phyloP scores from a whole-genome alignment of 2,113 vertebrate species.

The Sturnira hondurensis region DNA sequence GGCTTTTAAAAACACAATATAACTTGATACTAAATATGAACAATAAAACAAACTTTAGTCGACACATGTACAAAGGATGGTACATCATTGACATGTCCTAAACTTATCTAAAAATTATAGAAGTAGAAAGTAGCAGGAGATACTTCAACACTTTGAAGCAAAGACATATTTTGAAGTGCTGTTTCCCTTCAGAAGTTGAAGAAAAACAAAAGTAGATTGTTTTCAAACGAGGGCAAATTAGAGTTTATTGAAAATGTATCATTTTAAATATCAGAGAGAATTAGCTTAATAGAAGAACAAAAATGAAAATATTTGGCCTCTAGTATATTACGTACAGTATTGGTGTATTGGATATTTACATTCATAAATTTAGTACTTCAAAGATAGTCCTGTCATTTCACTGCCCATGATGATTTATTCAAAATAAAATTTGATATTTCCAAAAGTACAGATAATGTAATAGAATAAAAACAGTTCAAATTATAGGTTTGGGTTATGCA shows the following conservation, averaged over 20 bases:
- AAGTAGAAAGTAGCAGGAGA: not conserved
- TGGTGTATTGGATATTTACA: not conserved
- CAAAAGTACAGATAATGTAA: not conserved
- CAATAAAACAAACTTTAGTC: not conserved
- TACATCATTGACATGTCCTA: not conserved
- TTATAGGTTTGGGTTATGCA: not conserved
- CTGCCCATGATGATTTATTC: not conserved
- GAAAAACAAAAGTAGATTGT: not conserved
- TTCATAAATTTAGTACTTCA: not conserved
- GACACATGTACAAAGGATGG: not conserved
- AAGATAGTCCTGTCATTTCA: not conserved
- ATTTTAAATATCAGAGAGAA: not conserved
- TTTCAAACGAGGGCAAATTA: not conserved
- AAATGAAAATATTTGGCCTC: not conserved
- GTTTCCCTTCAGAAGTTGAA: not conserved
- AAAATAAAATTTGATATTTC: slow-evolving; percentile 29
- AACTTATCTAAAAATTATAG: not conserved
- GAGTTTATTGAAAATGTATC: not conserved
- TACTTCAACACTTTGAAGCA: not conserved
- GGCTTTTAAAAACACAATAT: not conserved
- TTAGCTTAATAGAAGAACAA: not conserved
- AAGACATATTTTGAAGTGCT: not conserved
- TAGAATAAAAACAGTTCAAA: not conserved
- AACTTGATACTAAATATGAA: slow-evolving; percentile 19
- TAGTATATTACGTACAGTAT: not conserved